Evolutionary conservation across 2,113 vertebrate species (phyloP).

Genomic region (Sylvietta virens): DNA sequence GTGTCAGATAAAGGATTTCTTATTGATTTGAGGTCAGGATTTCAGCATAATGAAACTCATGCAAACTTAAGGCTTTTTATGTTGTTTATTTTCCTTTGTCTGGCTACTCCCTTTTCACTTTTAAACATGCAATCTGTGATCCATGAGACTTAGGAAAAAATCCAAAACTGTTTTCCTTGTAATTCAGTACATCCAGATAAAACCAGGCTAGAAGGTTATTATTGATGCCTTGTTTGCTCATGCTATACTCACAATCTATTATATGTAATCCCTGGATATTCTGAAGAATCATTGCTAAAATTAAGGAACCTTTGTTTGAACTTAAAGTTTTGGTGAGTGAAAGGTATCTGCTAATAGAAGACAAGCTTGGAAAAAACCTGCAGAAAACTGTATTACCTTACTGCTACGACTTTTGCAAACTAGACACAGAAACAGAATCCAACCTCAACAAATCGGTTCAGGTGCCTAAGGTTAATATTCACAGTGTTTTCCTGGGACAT

Average conservation of each 20-base stretch:
- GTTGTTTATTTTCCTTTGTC: slow-evolving; percentile 42
- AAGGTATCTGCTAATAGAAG: not conserved
- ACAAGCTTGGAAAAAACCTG: not conserved
- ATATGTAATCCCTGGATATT: slow-evolving; percentile 9
- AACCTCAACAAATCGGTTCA: not conserved
- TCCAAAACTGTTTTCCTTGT: slow-evolving; percentile 33
- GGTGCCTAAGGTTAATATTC: not conserved
- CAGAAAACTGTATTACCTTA: not conserved
- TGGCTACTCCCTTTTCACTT: not conserved
- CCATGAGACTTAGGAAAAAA: slow-evolving; percentile 36
- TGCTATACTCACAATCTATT: not conserved
- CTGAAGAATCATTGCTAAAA: slow-evolving; percentile 14
- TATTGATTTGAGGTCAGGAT: slow-evolving; percentile 55
- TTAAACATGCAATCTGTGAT: slow-evolving; percentile 26
- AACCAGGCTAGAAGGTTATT: slow-evolving; percentile 48
- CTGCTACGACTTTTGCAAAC: not conserved
- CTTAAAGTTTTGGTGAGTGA: not conserved
- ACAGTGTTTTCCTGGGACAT: not conserved
- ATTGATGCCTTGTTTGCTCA: slow-evolving; percentile 45
- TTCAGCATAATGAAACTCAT: slow-evolving; percentile 35
- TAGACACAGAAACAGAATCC: not conserved
- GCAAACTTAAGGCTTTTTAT: slow-evolving; percentile 48
- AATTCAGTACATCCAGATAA: slow-evolving; percentile 53
- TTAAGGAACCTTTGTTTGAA: slow-evolving; percentile 26
- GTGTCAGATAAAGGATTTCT: slow-evolving; percentile 39